Percentiles rank a stretch among this genome's conserved stretches.
Evolutionary conservation across 2,797 vertebrate species (phyloP).

Genomic region (Alosa sapidissima): DNA sequence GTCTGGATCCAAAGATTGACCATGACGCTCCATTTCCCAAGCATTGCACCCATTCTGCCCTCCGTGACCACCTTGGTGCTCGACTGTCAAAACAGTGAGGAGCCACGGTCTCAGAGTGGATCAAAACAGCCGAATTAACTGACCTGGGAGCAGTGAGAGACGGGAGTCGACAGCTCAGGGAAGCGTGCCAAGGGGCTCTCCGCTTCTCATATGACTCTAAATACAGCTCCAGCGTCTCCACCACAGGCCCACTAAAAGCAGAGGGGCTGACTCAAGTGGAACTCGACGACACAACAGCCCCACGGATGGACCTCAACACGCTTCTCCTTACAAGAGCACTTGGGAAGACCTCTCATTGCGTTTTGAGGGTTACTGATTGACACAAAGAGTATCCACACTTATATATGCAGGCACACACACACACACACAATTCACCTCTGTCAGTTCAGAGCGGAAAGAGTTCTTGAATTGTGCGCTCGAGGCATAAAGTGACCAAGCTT

Average conservation of each 20-base stretch:
- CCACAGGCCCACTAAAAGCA: slow-evolving; percentile 4
- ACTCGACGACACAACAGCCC: neutral
- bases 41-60: slow-evolving; percentile 63
- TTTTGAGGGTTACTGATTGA: neutral
- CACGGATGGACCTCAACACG: neutral
- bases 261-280: slow-evolving; percentile 26
- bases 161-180: slow-evolving; percentile 72
- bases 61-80: slow-evolving; percentile 40
- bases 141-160: slow-evolving; percentile 58
- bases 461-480: neutral
- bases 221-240: neutral
- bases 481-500: neutral
- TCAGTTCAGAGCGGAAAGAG: neutral
- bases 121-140: slow-evolving; percentile 68
- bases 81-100: slow-evolving; percentile 60
- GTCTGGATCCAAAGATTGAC: slow-evolving; percentile 20
- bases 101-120: slow-evolving; percentile 51
- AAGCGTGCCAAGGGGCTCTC: slow-evolving; percentile 27
- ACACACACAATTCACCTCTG: neutral
- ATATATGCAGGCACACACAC: neutral
- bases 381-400: neutral
- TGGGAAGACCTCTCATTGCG: neutral
- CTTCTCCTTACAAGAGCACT: slow-evolving; percentile 12
- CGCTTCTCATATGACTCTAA: slow-evolving; percentile 19
- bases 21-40: slow-evolving; percentile 51